Base-by-base conservation (phyloP, 2,797 vertebrate genomes). In the Myripristis murdjan region DNA sequence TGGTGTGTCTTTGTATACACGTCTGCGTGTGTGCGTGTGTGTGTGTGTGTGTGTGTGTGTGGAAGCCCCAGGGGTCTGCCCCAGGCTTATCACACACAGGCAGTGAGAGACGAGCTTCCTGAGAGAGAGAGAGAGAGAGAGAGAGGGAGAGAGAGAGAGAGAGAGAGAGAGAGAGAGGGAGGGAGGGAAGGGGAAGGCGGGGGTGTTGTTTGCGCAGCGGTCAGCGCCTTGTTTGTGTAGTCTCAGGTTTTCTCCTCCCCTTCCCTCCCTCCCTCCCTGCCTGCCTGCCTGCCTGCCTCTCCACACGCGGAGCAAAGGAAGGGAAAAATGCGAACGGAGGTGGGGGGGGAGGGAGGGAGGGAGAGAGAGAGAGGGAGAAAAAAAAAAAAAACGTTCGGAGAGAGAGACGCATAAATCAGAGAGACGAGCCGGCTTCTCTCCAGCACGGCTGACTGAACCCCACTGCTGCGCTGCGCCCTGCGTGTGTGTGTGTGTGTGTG, bases 21-120 rank as follows among this genome's bases (percentile, higher is more conserved):
- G 49, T 73, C 71, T 73, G 59, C 57, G 52, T 65, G 54, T 71
- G 75, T 69, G 43, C 20, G 57, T 43, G 69, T 63, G 73, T 75
- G 68, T 53, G 60, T 69, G 64, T 49, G 62, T 67, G 46, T 28
- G 56, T 47, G 77, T 46, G 75, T 56, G 81, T 73, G 87, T 79
- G 82, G 35, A 87, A 77, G 85, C 90, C 91, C 89, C 90, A 88
- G 88, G 89, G 91, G 91, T 90, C 91, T 92, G 92, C 92, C 93
- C 88, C 87, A 66, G 91, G 93, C 93, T 95, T 95, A 94, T 95
- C 94, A 90, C 91, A 90, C 91, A 88, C 91, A 86, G 92, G 92
- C 92, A 93, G 92, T 87, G 88, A 92, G 87, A 92, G 89, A 93
- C 86, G 83, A 87, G 93, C 91, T 94, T 94, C 93, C 94, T 95